These are phyloP conservation scores for Tupaia chinensis DNA, from an alignment of 2,113 vertebrate genomes.

Conservation along the genomic window DNA sequence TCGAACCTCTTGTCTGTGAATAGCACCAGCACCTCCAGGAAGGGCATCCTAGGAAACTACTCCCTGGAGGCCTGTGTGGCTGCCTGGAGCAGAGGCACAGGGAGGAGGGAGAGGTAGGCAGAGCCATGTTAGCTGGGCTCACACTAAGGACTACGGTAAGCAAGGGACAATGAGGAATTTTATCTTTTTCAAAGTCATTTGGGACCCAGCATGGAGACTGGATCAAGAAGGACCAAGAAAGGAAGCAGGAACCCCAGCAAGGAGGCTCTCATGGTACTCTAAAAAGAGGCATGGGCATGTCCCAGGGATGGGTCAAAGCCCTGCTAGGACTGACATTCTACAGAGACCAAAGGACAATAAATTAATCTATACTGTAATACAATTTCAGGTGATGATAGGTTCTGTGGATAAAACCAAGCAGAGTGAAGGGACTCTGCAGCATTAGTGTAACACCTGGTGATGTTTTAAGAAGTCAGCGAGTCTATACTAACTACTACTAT, in stretches of 20 bases:
- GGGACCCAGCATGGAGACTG: background rate
- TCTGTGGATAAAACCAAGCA: background rate
- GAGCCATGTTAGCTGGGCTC: background rate
- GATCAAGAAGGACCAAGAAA: too few species aligned
- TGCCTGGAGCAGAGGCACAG: background rate
- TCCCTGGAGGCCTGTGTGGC: background rate
- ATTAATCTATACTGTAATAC: background rate
- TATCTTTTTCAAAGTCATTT: rapidly evolving
- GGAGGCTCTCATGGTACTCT: too few species aligned
- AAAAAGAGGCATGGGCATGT: background rate
- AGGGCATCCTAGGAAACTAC: background rate
- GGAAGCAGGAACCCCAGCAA: background rate
- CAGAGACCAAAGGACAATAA: background rate
- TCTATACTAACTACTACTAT: background rate
- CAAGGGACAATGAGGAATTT: background rate
- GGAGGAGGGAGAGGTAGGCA: background rate
- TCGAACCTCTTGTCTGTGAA: background rate
- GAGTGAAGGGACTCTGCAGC: background rate
- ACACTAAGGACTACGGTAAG: background rate
- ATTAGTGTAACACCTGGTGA: background rate
- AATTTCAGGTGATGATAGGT: background rate
- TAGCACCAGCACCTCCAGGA: background rate
- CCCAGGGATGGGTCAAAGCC: background rate
- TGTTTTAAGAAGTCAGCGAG: background rate
- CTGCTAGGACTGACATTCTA: background rate